A percentile compares a stretch with the other conserved stretches of the same genome.
Evolutionary conservation across 2,888 invertebrate species (phyloP).

Genomic region (Mantis religiosa): DNA sequence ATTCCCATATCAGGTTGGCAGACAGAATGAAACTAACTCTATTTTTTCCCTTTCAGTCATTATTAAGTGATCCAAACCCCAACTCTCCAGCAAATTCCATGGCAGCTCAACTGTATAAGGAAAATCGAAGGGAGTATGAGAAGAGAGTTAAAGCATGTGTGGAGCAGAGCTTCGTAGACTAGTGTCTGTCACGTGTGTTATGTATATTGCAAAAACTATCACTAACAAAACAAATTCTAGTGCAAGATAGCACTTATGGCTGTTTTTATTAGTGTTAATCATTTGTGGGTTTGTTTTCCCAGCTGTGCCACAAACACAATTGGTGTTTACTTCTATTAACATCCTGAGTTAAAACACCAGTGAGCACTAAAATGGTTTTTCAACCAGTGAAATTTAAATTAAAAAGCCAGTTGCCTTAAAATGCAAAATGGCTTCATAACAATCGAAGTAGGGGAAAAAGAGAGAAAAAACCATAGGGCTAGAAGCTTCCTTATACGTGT

Average conservation of each 20-base stretch:
- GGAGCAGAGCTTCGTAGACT: constrained; percentile 98
- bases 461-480: neutral
- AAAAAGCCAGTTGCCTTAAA: neutral
- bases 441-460: neutral
- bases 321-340: neutral
- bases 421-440: neutral
- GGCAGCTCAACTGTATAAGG: constrained; percentile 99
- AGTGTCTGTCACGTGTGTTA: constrained; percentile 42
- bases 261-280: constrained; percentile 16
- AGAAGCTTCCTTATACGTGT: neutral
- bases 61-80: constrained; percentile 99
- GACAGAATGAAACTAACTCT: neutral
- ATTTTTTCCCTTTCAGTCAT: constrained; percentile 62
- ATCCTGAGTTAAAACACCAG: neutral
- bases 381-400: neutral
- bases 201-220: neutral
- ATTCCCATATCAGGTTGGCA: neutral
- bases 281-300: neutral
- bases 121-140: constrained; percentile 98
- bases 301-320: constrained; percentile 6
- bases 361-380: neutral
- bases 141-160: constrained; percentile 99
- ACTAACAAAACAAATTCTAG: neutral
- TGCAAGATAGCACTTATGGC: neutral
- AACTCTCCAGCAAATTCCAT: constrained; percentile 99